Evolutionary conservation across 2,888 invertebrate species (phyloP), one percentile per base, ranked within the genome.

Genomic region (Chromoteleia sp.): DNA sequence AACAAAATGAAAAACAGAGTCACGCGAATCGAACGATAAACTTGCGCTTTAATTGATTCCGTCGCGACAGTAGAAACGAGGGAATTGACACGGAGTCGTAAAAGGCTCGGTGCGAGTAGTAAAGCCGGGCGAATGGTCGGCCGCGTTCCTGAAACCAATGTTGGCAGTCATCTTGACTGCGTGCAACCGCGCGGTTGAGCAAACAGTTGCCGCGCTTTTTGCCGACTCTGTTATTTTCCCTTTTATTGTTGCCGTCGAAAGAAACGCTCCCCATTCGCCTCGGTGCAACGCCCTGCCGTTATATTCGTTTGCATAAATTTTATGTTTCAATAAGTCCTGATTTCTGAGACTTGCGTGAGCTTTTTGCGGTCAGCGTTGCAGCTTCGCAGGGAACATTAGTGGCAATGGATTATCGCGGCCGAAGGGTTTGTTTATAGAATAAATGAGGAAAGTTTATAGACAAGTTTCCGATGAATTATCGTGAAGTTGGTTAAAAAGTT

Each of bases 41-140:
- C 12, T 21, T 12, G 14, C 7, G 8, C 6, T 67, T 41, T 39
- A 58, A 45, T 70, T 70, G 56, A 58, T 59, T 59, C 39, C 33
- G 30, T 56, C 33, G 54, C 17, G 33, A 15, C 41, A 15, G 15
- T n/a, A n/a, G n/a, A 6, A 25, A 33, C 2, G 17, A 70, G 6
- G 10, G 5, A n/a, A n/a, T n/a, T n/a, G n/a, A n/a, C n/a, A n/a
- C 21, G 21, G n/a, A 43, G 29, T 54, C 36, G 25, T 39, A 54
- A 59, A 68, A 71, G 68, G 45, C 19, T 56, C 52, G 56, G 21
- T 19, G 67, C 61, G 21, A 73, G 73, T 73, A 79, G 79, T 79
- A 68, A 73, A 52, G 36, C 12, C 21, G 3, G 21, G 14, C 45
- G 59, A 56, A 73, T 73, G 56, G 79, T 73, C 67, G 12, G 67